Percentiles rank a stretch among this genome's conserved stretches.
Conservation (phyloP, 2,888 invertebrate species). For the Phorcus lineatus region DNA sequence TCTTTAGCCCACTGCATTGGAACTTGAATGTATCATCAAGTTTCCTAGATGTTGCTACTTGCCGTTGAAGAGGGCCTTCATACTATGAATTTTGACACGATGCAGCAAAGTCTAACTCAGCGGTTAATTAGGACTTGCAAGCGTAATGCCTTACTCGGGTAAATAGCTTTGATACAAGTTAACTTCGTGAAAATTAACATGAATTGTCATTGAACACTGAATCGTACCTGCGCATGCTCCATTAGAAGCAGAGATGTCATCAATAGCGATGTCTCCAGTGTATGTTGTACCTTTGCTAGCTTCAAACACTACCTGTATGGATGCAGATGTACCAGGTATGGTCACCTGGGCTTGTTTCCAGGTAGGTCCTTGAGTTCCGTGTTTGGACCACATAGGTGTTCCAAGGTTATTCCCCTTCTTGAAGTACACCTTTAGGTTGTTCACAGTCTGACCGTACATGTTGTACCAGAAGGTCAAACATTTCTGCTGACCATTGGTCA, state of each 20-base stretch:
- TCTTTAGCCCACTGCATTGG: too few relatives aligned
- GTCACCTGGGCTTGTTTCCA: conserved; percentile 54
- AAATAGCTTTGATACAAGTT: too few relatives aligned
- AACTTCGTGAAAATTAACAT: too few relatives aligned
- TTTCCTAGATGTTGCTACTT: too few relatives aligned
- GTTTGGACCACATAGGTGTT: conserved; percentile 50
- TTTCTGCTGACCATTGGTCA: conserved; percentile 33
- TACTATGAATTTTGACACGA: too few relatives aligned
- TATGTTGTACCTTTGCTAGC: conserved; percentile 48
- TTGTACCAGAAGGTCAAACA: conserved; percentile 69
- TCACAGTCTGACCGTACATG: conserved; percentile 60
- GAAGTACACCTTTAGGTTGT: conserved; percentile 45
- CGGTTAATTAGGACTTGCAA: too few relatives aligned
- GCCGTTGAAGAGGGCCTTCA: too few relatives aligned
- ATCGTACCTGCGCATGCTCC: conserved; percentile 50
- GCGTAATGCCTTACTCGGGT: too few relatives aligned
- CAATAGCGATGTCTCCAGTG: conserved; percentile 59
- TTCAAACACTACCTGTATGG: conserved; percentile 57
- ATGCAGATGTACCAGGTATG: conserved; percentile 39
- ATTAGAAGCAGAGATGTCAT: conserved; percentile 50
- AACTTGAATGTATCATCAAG: too few relatives aligned
- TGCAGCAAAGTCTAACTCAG: too few relatives aligned
- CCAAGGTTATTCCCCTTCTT: conserved; percentile 40
- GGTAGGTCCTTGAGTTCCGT: conserved; percentile 51
- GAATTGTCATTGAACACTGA: not conserved